Conservation (phyloP, 2,888 invertebrate genomes). For the Drosophila affinis region DNA sequence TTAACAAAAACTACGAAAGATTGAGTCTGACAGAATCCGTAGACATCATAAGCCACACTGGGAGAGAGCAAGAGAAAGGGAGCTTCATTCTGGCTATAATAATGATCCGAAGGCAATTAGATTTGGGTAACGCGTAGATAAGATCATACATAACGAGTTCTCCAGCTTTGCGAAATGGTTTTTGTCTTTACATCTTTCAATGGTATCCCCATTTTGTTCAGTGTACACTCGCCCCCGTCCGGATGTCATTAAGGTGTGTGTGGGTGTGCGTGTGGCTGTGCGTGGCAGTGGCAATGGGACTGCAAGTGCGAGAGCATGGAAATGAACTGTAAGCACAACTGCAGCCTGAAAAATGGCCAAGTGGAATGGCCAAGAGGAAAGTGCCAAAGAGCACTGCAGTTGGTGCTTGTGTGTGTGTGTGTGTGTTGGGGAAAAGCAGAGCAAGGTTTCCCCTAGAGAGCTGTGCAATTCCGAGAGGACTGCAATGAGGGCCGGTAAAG, state of each 20-base stretch:
- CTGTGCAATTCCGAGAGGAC: conserved; percentile 9
- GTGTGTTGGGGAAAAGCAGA: conserved; percentile 1
- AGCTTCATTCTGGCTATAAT: no score
- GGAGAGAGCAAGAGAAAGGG: no score
- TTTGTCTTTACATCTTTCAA: neutral
- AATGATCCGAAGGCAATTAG: no score
- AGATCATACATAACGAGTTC: no score
- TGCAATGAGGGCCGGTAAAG: conserved; percentile 64
- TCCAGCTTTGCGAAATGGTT: no score
- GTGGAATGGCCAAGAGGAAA: conserved; percentile 51
- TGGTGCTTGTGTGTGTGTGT: neutral
- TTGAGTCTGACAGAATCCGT: no score
- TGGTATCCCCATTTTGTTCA: neutral
- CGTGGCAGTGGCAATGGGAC: neutral
- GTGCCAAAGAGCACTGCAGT: neutral
- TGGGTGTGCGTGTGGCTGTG: conserved; percentile 5
- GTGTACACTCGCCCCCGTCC: conserved; percentile 22
- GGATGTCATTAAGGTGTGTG: conserved; percentile 72
- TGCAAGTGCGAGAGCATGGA: conserved; percentile 48
- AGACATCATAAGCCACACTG: no score
- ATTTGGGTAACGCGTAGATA: no score
- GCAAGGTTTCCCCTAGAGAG: neutral
- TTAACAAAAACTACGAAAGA: conserved; percentile 1
- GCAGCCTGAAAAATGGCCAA: conserved; percentile 61
- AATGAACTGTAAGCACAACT: conserved; percentile 65